Base-by-base conservation (phyloP, 64 coral and sea anemone genomes). In the Pachyseris speciosa region DNA sequence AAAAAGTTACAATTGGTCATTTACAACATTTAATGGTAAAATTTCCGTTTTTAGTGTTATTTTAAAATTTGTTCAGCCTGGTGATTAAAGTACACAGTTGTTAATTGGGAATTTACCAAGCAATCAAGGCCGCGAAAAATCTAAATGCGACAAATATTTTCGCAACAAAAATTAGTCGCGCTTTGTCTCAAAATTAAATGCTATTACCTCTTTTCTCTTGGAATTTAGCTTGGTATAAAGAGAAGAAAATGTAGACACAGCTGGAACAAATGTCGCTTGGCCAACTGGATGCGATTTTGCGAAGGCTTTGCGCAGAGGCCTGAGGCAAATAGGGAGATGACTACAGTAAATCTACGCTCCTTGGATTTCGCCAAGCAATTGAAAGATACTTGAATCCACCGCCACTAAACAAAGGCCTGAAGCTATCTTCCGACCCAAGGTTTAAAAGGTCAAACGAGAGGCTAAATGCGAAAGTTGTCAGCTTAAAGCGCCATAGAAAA, bases 221-320 rank as follows among this genome's bases (percentile, higher is more conserved):
- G 51, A 55, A 55, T 55, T 55, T 41, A 74, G 70, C 17, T n/a
- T 74, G 70, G 75, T 80, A 47, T 80, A 80, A 80, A 9, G 49
- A 80, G 44, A 80, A 51, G 30, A 34, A 25, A 19, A 53, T 79
- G 16, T 47, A 79, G 33, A 80, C 47, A 19, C 5, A 22, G 22
- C 47, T 80, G 17, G 24, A 80, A 55, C 47, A 80, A 8, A 55
- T 57, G 47, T 33, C 44, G 7, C 29, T 32, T 0, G 75, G 50
- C 17, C 49, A 80, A 52, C 47, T 80, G 33, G 44, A 59, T 34
- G 43, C 41, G 28, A 81, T 53, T 19, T 33, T 81, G 0, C 27
- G 77, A 17, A 31, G 28, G 9, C 60, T 81, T 52, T 53, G 60
- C 13, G 77, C 77, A 7, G 52, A 81, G 37, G 77, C 52, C 3